Evolutionary conservation across 2,113 vertebrate species (phyloP).

Genomic region (Rhombomys opimus): DNA sequence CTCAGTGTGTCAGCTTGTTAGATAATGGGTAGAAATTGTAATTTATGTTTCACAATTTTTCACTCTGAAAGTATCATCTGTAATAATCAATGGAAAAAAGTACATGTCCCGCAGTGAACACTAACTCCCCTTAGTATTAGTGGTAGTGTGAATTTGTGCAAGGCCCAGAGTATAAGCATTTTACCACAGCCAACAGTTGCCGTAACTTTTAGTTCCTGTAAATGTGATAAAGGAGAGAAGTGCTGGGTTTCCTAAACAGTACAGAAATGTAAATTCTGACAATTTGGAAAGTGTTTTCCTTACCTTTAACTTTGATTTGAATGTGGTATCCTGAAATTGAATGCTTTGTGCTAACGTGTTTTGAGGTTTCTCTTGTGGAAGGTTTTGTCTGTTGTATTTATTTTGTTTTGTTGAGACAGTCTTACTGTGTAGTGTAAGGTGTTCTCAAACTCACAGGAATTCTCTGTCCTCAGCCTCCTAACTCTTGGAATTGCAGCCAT

Average conservation of each 20-base stretch:
- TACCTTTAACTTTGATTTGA: background rate
- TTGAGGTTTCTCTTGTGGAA: background rate
- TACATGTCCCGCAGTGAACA: background rate
- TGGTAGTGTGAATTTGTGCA: background rate
- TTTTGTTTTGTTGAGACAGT: background rate
- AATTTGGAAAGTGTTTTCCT: background rate
- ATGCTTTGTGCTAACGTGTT: background rate
- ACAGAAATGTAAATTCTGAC: slow-evolving; percentile 9
- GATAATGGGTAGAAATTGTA: background rate
- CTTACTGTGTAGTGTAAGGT: background rate
- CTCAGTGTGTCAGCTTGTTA: background rate
- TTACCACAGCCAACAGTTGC: background rate
- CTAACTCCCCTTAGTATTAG: background rate
- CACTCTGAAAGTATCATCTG: background rate
- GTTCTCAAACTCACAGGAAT: background rate
- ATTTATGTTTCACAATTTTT: background rate
- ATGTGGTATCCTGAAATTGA: background rate
- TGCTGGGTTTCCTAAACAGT: slow-evolving; percentile 12
- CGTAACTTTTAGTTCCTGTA: background rate
- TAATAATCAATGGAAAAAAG: slow-evolving; percentile 9
- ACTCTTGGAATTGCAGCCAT: background rate
- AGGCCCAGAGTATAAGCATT: background rate
- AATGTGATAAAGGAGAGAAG: background rate
- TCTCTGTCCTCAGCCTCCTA: background rate
- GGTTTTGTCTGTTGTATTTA: background rate